Evolutionary conservation across 2,797 vertebrate genomes (phyloP).

Genomic region (Halcyon leucocephala): DNA sequence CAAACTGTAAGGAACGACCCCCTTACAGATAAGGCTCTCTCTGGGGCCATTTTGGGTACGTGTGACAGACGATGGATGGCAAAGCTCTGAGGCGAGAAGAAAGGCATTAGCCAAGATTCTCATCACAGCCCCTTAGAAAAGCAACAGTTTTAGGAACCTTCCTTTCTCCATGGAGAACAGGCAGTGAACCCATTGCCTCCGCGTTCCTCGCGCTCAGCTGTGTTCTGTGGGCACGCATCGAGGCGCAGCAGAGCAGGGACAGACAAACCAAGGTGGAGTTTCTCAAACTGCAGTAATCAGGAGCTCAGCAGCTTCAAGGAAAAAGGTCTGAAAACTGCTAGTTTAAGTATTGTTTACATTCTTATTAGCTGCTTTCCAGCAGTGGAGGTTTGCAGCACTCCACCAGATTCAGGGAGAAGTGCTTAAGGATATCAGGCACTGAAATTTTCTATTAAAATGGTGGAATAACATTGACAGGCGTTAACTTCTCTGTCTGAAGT

Average conservation of each 20-base stretch:
- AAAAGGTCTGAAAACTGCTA: neutral
- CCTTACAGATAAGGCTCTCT: neutral
- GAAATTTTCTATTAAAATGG: neutral
- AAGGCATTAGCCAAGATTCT: neutral
- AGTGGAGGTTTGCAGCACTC: neutral
- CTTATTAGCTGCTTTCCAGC: neutral
- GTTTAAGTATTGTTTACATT: neutral
- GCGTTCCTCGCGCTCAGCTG: neutral
- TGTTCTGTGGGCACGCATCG: neutral
- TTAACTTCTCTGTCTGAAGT: neutral
- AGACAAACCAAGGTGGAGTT: neutral
- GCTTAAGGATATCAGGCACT: neutral
- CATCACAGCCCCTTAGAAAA: neutral
- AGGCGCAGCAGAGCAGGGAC: neutral
- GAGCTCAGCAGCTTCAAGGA: neutral
- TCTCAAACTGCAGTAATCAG: neutral
- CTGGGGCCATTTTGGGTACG: neutral
- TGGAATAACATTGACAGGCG: neutral
- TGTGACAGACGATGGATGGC: neutral
- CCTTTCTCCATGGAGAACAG: neutral
- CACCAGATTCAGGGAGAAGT: neutral
- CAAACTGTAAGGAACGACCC: neutral
- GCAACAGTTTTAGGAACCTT: neutral
- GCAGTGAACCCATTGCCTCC: neutral
- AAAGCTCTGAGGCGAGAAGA: neutral